Evolutionary conservation across 2,797 vertebrate genomes (phyloP), one percentile per base, ranked within the genome.

Genomic region (Chelonia mydas): DNA sequence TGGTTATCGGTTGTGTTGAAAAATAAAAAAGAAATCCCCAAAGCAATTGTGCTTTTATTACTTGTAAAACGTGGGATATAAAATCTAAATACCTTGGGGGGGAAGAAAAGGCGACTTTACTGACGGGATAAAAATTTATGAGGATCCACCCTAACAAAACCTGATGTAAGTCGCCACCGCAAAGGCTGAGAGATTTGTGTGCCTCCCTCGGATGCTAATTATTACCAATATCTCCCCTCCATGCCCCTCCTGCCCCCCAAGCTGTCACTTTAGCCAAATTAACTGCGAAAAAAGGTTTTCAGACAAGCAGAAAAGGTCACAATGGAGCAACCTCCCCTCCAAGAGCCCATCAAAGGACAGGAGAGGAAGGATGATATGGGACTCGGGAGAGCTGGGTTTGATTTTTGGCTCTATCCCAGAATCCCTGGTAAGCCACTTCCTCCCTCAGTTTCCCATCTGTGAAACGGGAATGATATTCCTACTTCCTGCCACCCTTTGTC

Each of bases 41-140:
- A 82, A 79, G 83, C 51, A 4, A 91, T 65, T 59, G 79, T 10
- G 13, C 13, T 65, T 89, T 92, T 50, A 90, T 74, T 12, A 81
- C 55, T 37, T 27, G 83, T 31, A 86, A 95, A 92, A 84, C 1
- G 0, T 53, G 16, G 81, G 90, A 11, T 81, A 19, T 93, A 84
- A 97, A 96, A 88, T 28, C 77, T 16, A 54, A 97, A 96, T 16
- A 49, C 93, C 72, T 61, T 87, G 79, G 1, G 28, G 6, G 27
- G 47, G 4, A 41, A 41, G 49, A 72, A 37, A 77, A 84, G 68
- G 88, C 83, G 6, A 37, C 85, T 96, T 89, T 55, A 5, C 61
- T 53, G 94, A 11, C 1, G 3, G 82, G 83, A 79, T 7, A 90
- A 51, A 57, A 55, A 95, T 93, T 95, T 25, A 72, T 0, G 82